Evolutionary conservation across 2,113 vertebrate genomes (phyloP).

Genomic region (Otus sunia): DNA sequence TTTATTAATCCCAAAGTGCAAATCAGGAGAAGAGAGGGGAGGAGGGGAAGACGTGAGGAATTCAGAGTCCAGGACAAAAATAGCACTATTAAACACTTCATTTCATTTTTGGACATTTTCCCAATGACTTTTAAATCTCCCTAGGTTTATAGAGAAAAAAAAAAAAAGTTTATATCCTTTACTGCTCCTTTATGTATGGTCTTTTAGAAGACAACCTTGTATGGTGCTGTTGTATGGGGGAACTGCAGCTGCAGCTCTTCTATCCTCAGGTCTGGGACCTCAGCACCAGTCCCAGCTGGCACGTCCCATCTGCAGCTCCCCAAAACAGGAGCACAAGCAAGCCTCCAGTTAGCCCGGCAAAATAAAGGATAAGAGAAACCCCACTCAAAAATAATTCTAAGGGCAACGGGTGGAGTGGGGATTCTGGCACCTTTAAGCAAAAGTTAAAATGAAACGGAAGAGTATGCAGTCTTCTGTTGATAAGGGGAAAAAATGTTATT

Average conservation of each 20-base stretch:
- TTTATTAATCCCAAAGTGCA: slow-evolving; percentile 9
- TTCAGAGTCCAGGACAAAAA: not conserved
- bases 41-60: not conserved
- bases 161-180: not conserved
- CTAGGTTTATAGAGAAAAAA: not conserved
- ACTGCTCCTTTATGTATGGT: not conserved
- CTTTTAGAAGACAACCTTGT: not conserved
- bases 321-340: not conserved
- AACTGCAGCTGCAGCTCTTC: not conserved
- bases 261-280: not conserved
- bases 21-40: not conserved
- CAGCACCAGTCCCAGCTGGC: not conserved
- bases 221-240: no score
- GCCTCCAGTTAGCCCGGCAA: not conserved
- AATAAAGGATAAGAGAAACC: not conserved
- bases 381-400: not conserved
- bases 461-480: not conserved
- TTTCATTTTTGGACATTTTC: not conserved
- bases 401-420: not conserved
- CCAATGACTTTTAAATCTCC: slow-evolving; percentile 27
- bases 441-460: not conserved
- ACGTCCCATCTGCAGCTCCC: fast-evolving
- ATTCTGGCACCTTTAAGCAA: not conserved
- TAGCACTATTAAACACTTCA: slow-evolving; percentile 19
- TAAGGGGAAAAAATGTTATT: not conserved